Evolutionary conservation across 2,113 vertebrate genomes (phyloP), one percentile per base, ranked within the genome.

Genomic region (Genyomyrus donnyi): DNA sequence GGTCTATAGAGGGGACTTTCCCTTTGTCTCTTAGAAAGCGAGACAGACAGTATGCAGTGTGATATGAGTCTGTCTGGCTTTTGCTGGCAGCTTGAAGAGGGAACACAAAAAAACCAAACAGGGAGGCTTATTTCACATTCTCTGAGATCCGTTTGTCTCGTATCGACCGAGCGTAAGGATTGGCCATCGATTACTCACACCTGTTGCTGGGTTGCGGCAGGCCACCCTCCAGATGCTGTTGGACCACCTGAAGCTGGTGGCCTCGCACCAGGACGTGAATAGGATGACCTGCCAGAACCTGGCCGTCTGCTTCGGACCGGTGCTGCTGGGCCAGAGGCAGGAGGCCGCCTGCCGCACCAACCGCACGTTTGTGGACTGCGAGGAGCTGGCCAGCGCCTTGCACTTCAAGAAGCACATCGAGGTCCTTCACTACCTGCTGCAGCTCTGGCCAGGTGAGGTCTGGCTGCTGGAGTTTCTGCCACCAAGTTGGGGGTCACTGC

Each of bases 341-440:
- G 98, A 99, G 89, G 97, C 97, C 56, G 96, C 95, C 39, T 96
- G 95, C 89, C 97, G 97, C 92, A 97, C 96, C 92, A 98, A 98
- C 94, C 96, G 98, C 80, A 97, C 99, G 91, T 99, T 99, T 93
- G 97, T 96, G 31, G 98, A 99, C 94, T 99, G 98, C 0, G 98
- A 99, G 95, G 98, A 99, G 93, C 97, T 99, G 70, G 98, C 98
- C 48, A 98, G 96, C 91, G 98, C 98, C 10, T 95, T 99, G 94
- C 97, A 99, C 94, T 99, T 99, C 96, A 99, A 99, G 92, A 99
- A 99, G 91, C 98, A 99, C 94, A 99, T 99, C 48, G 98, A 99
- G 91, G 98, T 99, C 90, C 97, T 99, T 91, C 98, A 99, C 94
- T 99, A 99, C 91, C 95, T 99, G 89, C 97, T 99, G 84, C 98